These are phyloP conservation scores for Mesoclemmys tuberculata DNA, from an alignment of 2,113 vertebrate genomes.

Conservation along the genomic window DNA sequence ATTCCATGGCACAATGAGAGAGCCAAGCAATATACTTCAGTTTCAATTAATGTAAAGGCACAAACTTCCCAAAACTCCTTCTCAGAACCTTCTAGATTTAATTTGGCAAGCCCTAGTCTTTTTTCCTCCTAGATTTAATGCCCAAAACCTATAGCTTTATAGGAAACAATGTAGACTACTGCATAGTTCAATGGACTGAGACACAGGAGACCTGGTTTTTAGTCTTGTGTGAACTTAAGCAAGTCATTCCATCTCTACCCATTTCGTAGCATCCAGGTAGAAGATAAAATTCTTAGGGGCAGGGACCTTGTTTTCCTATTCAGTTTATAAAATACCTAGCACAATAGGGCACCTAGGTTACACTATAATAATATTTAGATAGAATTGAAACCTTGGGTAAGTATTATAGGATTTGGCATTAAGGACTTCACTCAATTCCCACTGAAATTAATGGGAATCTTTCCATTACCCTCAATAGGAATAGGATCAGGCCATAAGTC, in stretches of 20 bases:
- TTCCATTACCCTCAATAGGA: background rate
- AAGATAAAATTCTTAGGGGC: background rate
- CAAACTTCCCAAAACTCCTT: background rate
- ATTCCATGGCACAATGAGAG: accelerated
- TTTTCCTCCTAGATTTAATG: background rate
- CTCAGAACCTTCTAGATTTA: accelerated
- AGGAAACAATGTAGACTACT: background rate
- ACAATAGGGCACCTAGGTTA: slow-evolving; percentile 1
- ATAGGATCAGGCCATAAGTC: background rate
- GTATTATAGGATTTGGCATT: slow-evolving; percentile 22
- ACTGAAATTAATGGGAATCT: background rate
- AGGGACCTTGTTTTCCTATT: background rate
- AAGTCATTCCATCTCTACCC: accelerated
- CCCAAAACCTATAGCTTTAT: background rate
- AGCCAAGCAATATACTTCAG: background rate
- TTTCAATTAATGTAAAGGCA: background rate
- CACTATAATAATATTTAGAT: background rate
- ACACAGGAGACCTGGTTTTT: background rate
- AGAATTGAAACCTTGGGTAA: background rate
- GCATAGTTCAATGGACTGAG: background rate
- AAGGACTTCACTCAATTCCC: slow-evolving; percentile 22
- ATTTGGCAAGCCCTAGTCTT: background rate
- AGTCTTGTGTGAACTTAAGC: background rate
- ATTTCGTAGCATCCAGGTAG: background rate
- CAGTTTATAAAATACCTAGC: background rate